phyloP scores from a whole-genome alignment of 2,113 vertebrate species.

The Alethe diademata region DNA sequence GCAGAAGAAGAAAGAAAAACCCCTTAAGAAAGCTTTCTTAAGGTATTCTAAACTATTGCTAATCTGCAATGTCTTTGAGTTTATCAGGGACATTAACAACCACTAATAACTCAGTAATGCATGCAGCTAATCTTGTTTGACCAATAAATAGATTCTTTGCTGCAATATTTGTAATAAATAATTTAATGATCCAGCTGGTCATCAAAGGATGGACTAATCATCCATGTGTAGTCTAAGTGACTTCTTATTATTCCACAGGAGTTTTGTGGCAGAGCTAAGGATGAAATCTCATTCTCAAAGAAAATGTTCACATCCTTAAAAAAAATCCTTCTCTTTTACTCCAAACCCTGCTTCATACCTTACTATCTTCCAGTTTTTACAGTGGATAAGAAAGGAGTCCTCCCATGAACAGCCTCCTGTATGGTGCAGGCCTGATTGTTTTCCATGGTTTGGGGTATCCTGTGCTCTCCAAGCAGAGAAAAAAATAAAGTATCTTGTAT shows the following conservation, averaged over 20 bases:
- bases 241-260: neutral
- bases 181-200: neutral
- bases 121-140: neutral
- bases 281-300: neutral
- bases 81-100: neutral
- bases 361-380: neutral
- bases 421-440: neutral
- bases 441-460: neutral
- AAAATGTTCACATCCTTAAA: neutral
- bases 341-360: neutral
- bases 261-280: neutral
- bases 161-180: neutral
- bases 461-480: neutral
- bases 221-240: fast-evolving
- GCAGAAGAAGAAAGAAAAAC: neutral
- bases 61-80: neutral
- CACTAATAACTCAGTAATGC: neutral
- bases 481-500: neutral
- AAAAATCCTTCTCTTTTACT: neutral
- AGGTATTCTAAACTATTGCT: neutral
- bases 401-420: neutral
- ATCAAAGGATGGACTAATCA: neutral
- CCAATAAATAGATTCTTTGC: neutral
- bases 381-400: neutral
- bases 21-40: neutral